Base-by-base conservation (phyloP, 2,797 vertebrate species). In the Halcyon smyrnensis region DNA sequence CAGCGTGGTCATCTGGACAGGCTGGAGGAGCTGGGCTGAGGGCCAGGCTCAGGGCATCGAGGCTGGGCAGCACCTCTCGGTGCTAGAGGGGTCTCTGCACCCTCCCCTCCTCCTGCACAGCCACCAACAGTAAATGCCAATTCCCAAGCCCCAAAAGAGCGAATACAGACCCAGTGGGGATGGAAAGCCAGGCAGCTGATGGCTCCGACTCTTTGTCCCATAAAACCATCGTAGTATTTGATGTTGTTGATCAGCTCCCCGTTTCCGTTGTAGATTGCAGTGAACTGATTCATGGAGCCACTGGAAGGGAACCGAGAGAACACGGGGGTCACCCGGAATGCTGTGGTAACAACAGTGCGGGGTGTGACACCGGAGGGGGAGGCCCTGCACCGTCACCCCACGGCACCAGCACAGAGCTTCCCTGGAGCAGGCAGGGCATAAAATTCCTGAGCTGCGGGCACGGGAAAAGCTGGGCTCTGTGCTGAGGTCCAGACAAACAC, bases 261-360 rank as follows among this genome's bases (percentile, higher is more conserved):
- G 3, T 97, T 99, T 2, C 98, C 98, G 0, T 98, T 99, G 98
- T 99, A 99, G 93, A 99, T 98, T 0, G 99, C 99, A 6, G 99
- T 99, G 98, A 99, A 99, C 98, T 99, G 99, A 95, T 99, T 99
- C 99, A 99, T 99, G 7, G 99, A 99, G 93, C 99, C 99, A 23
- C 99, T 99, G 96, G 1, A 86, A 96, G 43, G 73, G 50, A 69
- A 84, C 3, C 48, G 27, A 71, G n/a, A 87, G 51, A 41, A 48
- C 18, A 39, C 0, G 3, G 57, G 45, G 1, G 78, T 78, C 84
- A 92, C 50, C 4, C 15, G 7, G 7, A 43, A 2, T 0, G 50
- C 48, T 21, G 32, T 3, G 46, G 9, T 3, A n/a, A 39, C 12
- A 50, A 50, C 24, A 13, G 12, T 27, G 15, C 13, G 24, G 48